Evolutionary conservation across 1,140 invertebrate genomes (phyloP), one percentile per base, ranked within the genome.

Genomic region (Drosophila teissieri): DNA sequence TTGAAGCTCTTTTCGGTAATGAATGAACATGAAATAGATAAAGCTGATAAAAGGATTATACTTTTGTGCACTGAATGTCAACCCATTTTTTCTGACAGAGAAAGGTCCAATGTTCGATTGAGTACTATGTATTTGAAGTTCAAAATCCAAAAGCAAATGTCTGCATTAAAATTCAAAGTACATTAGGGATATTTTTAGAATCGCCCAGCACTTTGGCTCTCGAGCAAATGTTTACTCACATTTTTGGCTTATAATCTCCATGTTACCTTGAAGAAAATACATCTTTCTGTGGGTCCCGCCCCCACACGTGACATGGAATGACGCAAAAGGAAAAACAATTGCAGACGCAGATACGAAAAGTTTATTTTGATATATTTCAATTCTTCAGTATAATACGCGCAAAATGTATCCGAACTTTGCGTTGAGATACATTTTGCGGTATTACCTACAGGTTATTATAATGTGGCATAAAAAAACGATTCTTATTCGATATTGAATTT

Each of bases 271-370:
- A 76, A 14, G 42, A 49, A 58, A 67, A 67, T 36, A 19, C 42
- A n/a, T 17, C 15, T 27, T 63, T 57, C 56, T 44, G 31, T 7
- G 10, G 24, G 10, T 14, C 17, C 73, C 73, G 54, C 73, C 55
- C 48, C 73, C 73, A 68, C 73, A 77, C 73, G 73, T 77, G 73
- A 77, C 73, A 77, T 76, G 73, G 55, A 77, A 57, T 77, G 73
- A 77, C 73, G 73, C 73, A 77, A 57, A 69, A 49, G 17, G 54
- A 27, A 19, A 67, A 76, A 77, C 62, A 77, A 76, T 68, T 76
- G 73, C 37, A 54, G 63, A 68, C 57, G 53, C 27, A 70, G 44
- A 44, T 57, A 17, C 7, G 36, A 56, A 70, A 70, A 69, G 19
- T 63, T 44, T 65, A 49, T 68, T 68, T 67, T 45, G 1, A 70